Evolutionary conservation across 53 echinoderm and acorn worm species (phyloP).

Genomic region (Henricia sp.): DNA sequence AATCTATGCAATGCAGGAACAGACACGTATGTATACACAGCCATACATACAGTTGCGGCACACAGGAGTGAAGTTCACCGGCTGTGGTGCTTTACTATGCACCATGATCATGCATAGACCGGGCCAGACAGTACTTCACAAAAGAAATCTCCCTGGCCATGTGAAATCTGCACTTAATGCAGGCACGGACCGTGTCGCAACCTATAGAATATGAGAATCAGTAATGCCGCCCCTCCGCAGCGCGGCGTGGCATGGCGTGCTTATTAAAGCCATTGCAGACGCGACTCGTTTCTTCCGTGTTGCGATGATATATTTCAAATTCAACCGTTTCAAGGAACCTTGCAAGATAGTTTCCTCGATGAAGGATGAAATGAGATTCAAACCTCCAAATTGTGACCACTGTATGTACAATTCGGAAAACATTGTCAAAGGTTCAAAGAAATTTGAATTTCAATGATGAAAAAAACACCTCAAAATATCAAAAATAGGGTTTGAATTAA

Average conservation of each 20-base stretch:
- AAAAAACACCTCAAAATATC: too few relatives aligned
- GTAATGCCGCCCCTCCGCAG: slow-evolving; percentile 22
- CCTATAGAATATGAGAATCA: slow-evolving; percentile 43
- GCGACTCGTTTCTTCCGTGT: background rate
- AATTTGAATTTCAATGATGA: too few relatives aligned
- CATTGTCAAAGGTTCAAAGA: too few relatives aligned
- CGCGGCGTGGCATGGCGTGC: slow-evolving; percentile 38
- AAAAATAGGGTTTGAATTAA: too few relatives aligned
- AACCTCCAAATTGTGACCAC: too few relatives aligned
- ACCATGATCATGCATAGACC: slow-evolving; percentile 36
- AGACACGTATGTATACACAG: too few relatives aligned
- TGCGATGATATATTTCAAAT: too few relatives aligned
- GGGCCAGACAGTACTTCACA: slow-evolving; percentile 57
- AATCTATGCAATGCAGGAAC: slow-evolving; percentile 44
- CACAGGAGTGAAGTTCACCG: slow-evolving; percentile 46
- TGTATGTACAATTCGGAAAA: too few relatives aligned
- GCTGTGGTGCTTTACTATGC: slow-evolving; percentile 28
- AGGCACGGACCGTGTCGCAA: slow-evolving; percentile 40
- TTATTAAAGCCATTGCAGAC: slow-evolving; percentile 27
- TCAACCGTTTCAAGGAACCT: too few relatives aligned
- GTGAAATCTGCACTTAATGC: slow-evolving; percentile 32
- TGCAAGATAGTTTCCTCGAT: too few relatives aligned
- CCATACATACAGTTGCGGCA: too few relatives aligned
- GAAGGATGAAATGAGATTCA: too few relatives aligned
- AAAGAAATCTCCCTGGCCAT: slow-evolving; percentile 38